phyloP scores from a whole-genome alignment of 35 echinoderm and acorn worm species.

The Nesometra sesokonis region DNA sequence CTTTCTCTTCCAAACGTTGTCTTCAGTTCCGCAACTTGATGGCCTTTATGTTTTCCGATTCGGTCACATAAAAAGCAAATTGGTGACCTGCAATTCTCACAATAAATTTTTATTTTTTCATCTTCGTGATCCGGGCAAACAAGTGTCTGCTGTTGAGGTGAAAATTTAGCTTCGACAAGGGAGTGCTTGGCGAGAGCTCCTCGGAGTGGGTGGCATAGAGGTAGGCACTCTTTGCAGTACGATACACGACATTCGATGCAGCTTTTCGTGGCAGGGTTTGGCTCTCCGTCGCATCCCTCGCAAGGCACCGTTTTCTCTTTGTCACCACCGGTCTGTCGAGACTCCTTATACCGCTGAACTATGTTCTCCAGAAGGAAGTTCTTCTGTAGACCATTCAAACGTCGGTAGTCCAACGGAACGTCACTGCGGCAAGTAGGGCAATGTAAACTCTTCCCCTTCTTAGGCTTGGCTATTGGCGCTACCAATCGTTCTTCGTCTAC shows the following conservation, averaged over 20 bases:
- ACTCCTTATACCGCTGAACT: not conserved
- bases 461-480: not conserved
- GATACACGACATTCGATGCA: constrained; percentile 9
- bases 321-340: not conserved
- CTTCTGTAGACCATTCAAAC: not conserved
- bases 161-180: not conserved
- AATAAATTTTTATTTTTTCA: constrained; percentile 10
- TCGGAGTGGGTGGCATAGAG: not conserved
- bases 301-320: not conserved
- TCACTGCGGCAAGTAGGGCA: not conserved
- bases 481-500: not conserved
- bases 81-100: not conserved
- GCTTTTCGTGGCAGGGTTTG: not conserved
- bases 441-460: not conserved
- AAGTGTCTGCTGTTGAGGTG: not conserved
- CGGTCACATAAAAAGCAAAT: constrained; percentile 10
- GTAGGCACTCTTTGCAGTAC: not conserved
- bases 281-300: not conserved
- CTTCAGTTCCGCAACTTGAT: constrained; percentile 8
- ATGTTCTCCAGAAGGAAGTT: constrained; percentile 4
- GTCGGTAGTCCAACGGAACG: not conserved
- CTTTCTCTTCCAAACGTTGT: not conserved
- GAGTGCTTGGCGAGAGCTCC: not conserved
- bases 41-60: not conserved
- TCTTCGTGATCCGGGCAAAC: constrained; percentile 8